These are phyloP conservation scores for Dolichallabes microphthalmus DNA, from an alignment of 2,113 vertebrate genomes.

Conservation along the genomic window DNA sequence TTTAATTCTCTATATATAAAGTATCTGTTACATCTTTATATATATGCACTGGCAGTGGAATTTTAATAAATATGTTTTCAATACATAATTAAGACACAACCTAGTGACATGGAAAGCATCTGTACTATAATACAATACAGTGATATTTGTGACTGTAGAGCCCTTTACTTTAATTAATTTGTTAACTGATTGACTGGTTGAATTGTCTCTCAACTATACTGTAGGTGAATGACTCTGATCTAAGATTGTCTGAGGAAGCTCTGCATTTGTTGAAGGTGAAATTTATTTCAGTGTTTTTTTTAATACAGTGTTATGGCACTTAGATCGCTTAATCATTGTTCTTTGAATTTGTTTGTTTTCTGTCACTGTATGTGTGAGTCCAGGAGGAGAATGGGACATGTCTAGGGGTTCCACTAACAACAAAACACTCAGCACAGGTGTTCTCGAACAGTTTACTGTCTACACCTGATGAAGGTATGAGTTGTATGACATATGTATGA, in stretches of 20 bases:
- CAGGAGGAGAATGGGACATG: slow-evolving; percentile 76
- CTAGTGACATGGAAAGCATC: background rate
- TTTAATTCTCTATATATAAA: background rate
- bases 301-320: background rate
- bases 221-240: slow-evolving; percentile 88
- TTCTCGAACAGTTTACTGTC: slow-evolving; percentile 77
- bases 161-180: background rate
- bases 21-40: background rate
- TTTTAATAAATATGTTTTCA: background rate
- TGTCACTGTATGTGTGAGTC: slow-evolving; percentile 27
- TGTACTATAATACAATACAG: background rate
- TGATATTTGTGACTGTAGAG: background rate
- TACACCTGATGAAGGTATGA: slow-evolving; percentile 83
- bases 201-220: slow-evolving; percentile 1
- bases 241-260: slow-evolving; percentile 85
- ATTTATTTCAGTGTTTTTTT: background rate
- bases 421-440: slow-evolving; percentile 79
- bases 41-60: background rate
- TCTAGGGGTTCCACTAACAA: slow-evolving; percentile 79
- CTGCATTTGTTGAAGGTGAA: slow-evolving; percentile 77
- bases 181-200: background rate
- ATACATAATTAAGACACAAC: background rate
- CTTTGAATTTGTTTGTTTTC: background rate
- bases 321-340: background rate
- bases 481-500: background rate